Percentiles rank a stretch among this genome's conserved stretches.
These are phyloP conservation scores for Paragorgia papillata DNA, from an alignment of 92 coral and sea anemone genomes.

Conservation along the genomic window DNA sequence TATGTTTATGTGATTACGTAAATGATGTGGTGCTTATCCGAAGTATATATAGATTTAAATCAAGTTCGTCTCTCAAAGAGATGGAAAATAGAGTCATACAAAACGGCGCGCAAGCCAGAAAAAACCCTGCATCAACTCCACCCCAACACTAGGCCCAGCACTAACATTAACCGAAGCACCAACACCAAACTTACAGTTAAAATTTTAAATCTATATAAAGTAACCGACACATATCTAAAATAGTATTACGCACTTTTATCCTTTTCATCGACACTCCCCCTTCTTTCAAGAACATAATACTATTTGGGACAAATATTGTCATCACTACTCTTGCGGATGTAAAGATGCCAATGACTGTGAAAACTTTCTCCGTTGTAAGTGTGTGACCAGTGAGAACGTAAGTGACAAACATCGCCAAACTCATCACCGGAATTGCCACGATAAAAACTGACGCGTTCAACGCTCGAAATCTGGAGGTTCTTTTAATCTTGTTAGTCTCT, in stretches of 20 bases:
- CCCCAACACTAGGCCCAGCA: no score
- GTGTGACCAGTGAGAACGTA: conserved; percentile 75
- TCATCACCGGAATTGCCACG: conserved; percentile 59
- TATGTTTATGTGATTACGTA: no score
- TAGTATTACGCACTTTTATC: conserved; percentile 62
- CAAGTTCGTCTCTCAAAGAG: no score
- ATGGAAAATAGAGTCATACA: no score
- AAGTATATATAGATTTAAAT: no score
- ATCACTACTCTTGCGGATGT: conserved; percentile 59
- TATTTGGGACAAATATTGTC: conserved; percentile 73
- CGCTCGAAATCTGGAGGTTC: conserved; percentile 64
- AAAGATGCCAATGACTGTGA: conserved; percentile 84
- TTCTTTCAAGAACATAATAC: conserved; percentile 73
- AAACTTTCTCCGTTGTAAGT: conserved; percentile 75
- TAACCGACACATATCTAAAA: no score
- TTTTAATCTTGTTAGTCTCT: conserved; percentile 69
- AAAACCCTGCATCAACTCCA: no score
- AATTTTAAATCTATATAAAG: no score
- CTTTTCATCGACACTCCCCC: conserved; percentile 75
- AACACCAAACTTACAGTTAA: no score
- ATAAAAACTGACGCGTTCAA: conserved; percentile 64
- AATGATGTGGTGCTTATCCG: no score
- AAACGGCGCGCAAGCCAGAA: no score
- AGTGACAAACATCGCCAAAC: conserved; percentile 73
- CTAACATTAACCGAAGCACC: no score